These are phyloP conservation scores for Cydia splendana DNA, from an alignment of 1,140 invertebrate species.

Conservation along the genomic window DNA sequence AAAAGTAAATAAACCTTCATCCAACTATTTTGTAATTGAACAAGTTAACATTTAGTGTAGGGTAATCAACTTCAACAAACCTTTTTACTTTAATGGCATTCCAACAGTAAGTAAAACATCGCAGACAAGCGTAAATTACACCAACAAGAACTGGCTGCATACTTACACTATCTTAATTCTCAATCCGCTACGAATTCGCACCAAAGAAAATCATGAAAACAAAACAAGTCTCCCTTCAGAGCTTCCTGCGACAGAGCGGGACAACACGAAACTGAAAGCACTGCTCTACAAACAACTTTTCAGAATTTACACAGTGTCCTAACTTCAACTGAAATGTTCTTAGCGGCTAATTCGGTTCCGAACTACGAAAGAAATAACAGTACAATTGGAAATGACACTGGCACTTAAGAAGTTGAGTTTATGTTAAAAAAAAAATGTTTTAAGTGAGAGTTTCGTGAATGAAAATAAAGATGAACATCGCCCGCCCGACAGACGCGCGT, in stretches of 20 bases:
- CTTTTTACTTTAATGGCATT: slow-evolving; percentile 26
- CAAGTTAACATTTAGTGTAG: slow-evolving; percentile 11
- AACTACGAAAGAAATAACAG: slow-evolving; percentile 39
- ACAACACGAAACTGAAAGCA: slow-evolving; percentile 73
- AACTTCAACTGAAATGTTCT: slow-evolving; percentile 42
- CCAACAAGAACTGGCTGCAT: slow-evolving; percentile 33
- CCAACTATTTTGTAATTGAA: background rate
- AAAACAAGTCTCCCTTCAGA: slow-evolving; percentile 60
- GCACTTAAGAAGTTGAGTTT: slow-evolving; percentile 33
- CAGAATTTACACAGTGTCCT: slow-evolving; percentile 56
- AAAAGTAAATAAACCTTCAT: background rate
- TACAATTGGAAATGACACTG: slow-evolving; percentile 39
- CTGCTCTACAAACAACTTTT: slow-evolving; percentile 68
- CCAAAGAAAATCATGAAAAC: slow-evolving; percentile 71
- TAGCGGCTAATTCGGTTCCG: slow-evolving; percentile 40
- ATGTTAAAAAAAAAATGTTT: slow-evolving; percentile 43
- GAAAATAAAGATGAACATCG: slow-evolving; percentile 54
- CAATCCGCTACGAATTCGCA: slow-evolving; percentile 58
- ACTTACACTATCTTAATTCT: slow-evolving; percentile 70
- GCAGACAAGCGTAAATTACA: slow-evolving; percentile 27
- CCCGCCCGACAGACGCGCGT: slow-evolving; percentile 52
- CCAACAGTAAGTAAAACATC: background rate
- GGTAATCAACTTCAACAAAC: slow-evolving; percentile 26
- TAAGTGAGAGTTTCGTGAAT: slow-evolving; percentile 59
- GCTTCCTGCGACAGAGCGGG: slow-evolving; percentile 53